Conservation (phyloP, 2,888 invertebrate genomes). For the Altica lythri region DNA sequence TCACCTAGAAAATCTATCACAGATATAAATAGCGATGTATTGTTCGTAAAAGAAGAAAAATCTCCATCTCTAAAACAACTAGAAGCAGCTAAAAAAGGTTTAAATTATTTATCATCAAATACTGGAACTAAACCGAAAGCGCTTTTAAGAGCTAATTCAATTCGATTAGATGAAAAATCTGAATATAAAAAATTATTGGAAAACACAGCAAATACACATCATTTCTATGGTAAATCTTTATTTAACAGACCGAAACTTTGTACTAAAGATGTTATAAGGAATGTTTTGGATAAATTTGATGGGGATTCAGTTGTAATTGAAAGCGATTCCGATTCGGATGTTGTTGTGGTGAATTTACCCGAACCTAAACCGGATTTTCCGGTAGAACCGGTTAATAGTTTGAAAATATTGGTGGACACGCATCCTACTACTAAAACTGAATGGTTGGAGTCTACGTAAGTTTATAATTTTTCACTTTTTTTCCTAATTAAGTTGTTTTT, state of each 20-base stretch:
- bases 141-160: constrained; percentile 53
- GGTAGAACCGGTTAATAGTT: constrained; percentile 59
- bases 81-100: constrained; percentile 37
- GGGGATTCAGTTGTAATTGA: constrained; percentile 47
- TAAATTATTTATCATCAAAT: constrained; percentile 20
- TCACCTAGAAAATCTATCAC: constrained; percentile 2
- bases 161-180: constrained; percentile 63
- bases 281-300: constrained; percentile 48
- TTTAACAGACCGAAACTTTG: constrained; percentile 35
- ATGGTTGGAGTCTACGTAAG: constrained; percentile 62
- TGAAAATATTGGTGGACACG: constrained; percentile 64
- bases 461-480: constrained; percentile 26
- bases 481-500: background rate
- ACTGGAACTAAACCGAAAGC: background rate
- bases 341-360: constrained; percentile 51
- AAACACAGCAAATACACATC: constrained; percentile 44
- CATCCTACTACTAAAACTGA: constrained; percentile 59
- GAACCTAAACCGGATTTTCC: constrained; percentile 54
- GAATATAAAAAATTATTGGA: constrained; percentile 63
- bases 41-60: constrained; percentile 44
- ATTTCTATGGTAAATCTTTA: constrained; percentile 42
- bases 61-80: constrained; percentile 40
- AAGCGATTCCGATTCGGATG: constrained; percentile 54
- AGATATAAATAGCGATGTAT: constrained; percentile 41
- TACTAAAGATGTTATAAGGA: constrained; percentile 45